A percentile compares a stretch with the other conserved stretches of the same genome.
phyloP scores from a whole-genome alignment of 2,888 invertebrate species.

The Hyppa rectilinea region DNA sequence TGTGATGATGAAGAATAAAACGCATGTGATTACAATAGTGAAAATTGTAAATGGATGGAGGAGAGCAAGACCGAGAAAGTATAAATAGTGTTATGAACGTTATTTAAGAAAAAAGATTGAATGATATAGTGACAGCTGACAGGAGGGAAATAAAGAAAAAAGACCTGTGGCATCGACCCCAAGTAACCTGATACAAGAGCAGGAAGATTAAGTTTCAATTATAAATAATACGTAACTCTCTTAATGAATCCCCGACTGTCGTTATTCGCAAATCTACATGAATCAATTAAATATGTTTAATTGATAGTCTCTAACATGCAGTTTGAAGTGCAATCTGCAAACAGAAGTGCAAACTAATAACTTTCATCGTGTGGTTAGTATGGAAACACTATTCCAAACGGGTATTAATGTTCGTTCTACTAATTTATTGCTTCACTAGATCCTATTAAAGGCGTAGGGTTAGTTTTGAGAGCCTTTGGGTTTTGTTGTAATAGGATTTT shows the following conservation, averaged over 20 bases:
- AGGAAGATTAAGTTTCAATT: neutral
- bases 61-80: too few relatives aligned
- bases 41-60: too few relatives aligned
- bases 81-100: too few relatives aligned
- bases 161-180: too few relatives aligned
- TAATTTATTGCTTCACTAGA: conserved; percentile 63
- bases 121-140: too few relatives aligned
- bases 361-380: conserved; percentile 52
- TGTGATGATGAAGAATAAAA: too few relatives aligned
- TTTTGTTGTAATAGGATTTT: conserved; percentile 63
- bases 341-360: conserved; percentile 62
- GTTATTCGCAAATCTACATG: conserved; percentile 18
- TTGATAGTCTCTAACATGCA: conserved; percentile 43
- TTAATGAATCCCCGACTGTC: conserved; percentile 6
- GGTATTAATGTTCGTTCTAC: conserved; percentile 61
- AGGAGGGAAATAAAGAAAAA: too few relatives aligned
- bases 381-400: conserved; percentile 61
- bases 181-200: too few relatives aligned
- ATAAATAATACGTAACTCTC: neutral
- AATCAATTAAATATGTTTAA: conserved; percentile 42
- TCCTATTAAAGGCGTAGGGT: conserved; percentile 63
- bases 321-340: conserved; percentile 58
- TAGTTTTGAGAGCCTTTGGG: conserved; percentile 58
- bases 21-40: too few relatives aligned
- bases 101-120: too few relatives aligned